phyloP scores from a whole-genome alignment of 2,888 invertebrate species.

The Augiades crinisus region DNA sequence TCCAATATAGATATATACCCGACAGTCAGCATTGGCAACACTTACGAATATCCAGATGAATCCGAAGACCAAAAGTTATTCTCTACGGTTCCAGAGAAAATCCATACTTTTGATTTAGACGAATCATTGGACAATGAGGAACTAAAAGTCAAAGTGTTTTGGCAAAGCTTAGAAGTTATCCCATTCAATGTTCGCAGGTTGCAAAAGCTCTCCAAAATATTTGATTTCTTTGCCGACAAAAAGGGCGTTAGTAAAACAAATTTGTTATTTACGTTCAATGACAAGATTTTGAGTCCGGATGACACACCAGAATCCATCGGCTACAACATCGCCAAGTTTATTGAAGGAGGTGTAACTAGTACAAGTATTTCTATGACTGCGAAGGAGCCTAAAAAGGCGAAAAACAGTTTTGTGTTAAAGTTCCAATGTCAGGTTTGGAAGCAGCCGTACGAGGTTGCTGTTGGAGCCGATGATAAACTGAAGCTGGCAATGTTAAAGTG shows the following conservation, averaged over 20 bases:
- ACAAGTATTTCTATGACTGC: not conserved
- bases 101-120: constrained; percentile 40
- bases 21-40: not conserved
- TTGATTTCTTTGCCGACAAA: constrained; percentile 56
- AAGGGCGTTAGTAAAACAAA: constrained; percentile 54
- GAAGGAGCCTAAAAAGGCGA: not conserved
- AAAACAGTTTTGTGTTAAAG: constrained; percentile 56
- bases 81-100: constrained; percentile 25
- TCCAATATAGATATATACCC: too few species aligned
- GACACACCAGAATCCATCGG: constrained; percentile 67
- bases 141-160: constrained; percentile 68
- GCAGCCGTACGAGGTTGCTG: constrained; percentile 50
- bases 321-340: constrained; percentile 67
- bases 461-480: constrained; percentile 56
- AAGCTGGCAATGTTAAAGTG: constrained; percentile 64
- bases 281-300: constrained; percentile 54
- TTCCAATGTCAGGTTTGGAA: constrained; percentile 69
- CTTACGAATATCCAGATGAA: constrained; percentile 17
- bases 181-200: constrained; percentile 61
- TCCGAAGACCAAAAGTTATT: constrained; percentile 52
- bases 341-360: constrained; percentile 66
- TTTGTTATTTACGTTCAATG: constrained; percentile 62
- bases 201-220: constrained; percentile 64
- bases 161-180: constrained; percentile 62
- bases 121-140: constrained; percentile 60